Conservation (phyloP, 2,888 invertebrate genomes). For the Eupithecia insigniata region DNA sequence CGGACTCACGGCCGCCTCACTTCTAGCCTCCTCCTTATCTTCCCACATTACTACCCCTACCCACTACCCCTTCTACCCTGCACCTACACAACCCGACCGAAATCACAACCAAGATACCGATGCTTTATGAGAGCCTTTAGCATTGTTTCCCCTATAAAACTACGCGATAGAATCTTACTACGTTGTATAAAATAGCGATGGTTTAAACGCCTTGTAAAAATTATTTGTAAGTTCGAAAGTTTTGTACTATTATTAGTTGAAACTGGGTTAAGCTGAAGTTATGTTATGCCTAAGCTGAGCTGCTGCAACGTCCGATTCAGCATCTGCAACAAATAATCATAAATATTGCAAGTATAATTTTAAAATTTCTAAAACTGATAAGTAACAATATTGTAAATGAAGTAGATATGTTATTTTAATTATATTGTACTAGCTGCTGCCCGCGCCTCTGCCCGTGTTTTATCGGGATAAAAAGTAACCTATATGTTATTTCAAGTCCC, state of each 20-base stretch:
- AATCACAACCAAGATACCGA: slow-evolving; percentile 79
- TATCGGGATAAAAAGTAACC: too few species aligned
- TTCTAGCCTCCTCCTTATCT: slow-evolving; percentile 78
- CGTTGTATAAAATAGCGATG: slow-evolving; percentile 67
- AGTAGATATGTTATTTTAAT: too few species aligned
- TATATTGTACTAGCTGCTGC: too few species aligned
- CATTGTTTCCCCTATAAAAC: slow-evolving; percentile 79
- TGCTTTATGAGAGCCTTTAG: slow-evolving; percentile 77
- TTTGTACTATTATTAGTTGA: slow-evolving; percentile 71
- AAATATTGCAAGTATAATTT: too few species aligned
- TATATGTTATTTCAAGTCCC: too few species aligned
- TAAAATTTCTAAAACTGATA: too few species aligned
- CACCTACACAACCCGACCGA: slow-evolving; percentile 64
- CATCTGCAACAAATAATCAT: slow-evolving; percentile 65
- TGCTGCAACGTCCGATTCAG: slow-evolving; percentile 78
- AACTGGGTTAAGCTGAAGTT: slow-evolving; percentile 52
- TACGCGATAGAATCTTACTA: slow-evolving; percentile 53
- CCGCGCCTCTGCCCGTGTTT: too few species aligned
- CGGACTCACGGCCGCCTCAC: slow-evolving; percentile 72
- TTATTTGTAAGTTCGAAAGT: slow-evolving; percentile 69
- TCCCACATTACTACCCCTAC: slow-evolving; percentile 71
- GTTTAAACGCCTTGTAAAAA: slow-evolving; percentile 47
- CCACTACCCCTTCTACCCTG: slow-evolving; percentile 49
- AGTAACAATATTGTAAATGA: too few species aligned
- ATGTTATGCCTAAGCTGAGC: slow-evolving; percentile 63